Evolutionary conservation across 2,113 vertebrate species (phyloP).

Genomic region (Strix uralensis): DNA sequence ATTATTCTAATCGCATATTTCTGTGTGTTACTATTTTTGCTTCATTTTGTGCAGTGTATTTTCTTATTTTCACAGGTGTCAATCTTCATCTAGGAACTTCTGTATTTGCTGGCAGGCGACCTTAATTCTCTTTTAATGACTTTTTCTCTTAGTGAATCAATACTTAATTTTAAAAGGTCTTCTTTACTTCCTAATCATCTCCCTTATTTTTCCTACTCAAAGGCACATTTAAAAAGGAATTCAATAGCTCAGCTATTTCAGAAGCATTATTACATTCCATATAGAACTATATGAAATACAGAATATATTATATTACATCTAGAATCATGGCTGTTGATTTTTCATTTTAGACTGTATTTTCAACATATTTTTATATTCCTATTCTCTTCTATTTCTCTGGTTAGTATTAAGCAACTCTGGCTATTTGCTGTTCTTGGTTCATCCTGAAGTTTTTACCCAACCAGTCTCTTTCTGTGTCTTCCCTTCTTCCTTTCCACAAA

Average conservation of each 20-base stretch:
- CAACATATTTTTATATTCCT: neutral
- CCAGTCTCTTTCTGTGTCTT: neutral
- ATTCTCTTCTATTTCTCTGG: neutral
- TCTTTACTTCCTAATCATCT: conserved; percentile 57
- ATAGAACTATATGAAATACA: neutral
- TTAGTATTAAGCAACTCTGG: neutral
- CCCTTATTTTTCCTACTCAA: conserved; percentile 53
- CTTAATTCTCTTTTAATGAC: conserved; percentile 68
- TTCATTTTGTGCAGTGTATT: conserved; percentile 19
- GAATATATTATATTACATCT: conserved; percentile 37
- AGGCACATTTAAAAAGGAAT: conserved; percentile 48
- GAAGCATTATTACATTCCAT: conserved; percentile 44
- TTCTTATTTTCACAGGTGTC: conserved; percentile 52
- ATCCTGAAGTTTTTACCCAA: neutral
- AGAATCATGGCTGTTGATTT: conserved; percentile 8
- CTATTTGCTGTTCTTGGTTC: neutral
- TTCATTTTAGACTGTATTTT: neutral
- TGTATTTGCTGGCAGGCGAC: conserved; percentile 52
- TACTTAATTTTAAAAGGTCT: conserved; percentile 68
- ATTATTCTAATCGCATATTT: conserved; percentile 6
- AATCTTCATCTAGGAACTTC: conserved; percentile 55
- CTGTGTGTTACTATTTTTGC: neutral
- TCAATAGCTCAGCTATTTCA: conserved; percentile 55
- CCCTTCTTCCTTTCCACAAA: neutral
- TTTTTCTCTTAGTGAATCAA: conserved; percentile 67